A percentile compares a stretch with the other conserved stretches of the same genome.
Evolutionary conservation across 2,888 invertebrate genomes (phyloP).

Genomic region (Drosophila melanocephala): DNA sequence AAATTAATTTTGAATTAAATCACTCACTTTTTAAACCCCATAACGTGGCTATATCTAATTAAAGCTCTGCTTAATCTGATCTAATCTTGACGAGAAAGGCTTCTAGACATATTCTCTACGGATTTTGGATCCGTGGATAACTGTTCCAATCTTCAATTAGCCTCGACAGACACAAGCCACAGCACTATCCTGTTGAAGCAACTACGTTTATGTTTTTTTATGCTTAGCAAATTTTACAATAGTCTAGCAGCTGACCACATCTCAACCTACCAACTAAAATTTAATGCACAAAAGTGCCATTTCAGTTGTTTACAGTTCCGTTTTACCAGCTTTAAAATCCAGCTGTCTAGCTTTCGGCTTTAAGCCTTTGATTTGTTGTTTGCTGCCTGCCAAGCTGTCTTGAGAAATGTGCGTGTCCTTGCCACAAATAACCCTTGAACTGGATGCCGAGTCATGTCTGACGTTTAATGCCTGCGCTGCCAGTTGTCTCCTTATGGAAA

Average conservation of each 20-base stretch:
- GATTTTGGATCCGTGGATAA: not conserved
- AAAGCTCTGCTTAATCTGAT: not conserved
- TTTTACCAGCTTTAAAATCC: not conserved
- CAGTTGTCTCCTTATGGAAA: constrained; percentile 28
- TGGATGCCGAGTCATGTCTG: constrained; percentile 33
- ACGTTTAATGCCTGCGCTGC: not conserved
- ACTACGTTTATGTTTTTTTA: not conserved
- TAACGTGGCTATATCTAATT: not conserved
- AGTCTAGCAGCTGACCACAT: not conserved
- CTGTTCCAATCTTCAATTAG: not conserved
- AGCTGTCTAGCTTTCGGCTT: not conserved
- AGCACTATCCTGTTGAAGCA: not conserved
- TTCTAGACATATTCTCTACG: not conserved
- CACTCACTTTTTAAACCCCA: not conserved
- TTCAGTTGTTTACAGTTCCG: constrained; percentile 1
- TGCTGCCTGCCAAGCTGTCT: not conserved
- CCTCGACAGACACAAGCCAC: not conserved
- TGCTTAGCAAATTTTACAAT: not conserved
- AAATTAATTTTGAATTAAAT: not conserved
- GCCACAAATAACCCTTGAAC: constrained; percentile 18
- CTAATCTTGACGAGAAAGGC: fast-evolving
- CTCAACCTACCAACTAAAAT: not conserved
- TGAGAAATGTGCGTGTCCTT: constrained; percentile 27
- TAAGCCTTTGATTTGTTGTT: constrained; percentile 26
- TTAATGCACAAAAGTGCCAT: not conserved